These are phyloP conservation scores for Drosophila bifasciata DNA, from an alignment of 1,140 invertebrate genomes.

Conservation along the genomic window DNA sequence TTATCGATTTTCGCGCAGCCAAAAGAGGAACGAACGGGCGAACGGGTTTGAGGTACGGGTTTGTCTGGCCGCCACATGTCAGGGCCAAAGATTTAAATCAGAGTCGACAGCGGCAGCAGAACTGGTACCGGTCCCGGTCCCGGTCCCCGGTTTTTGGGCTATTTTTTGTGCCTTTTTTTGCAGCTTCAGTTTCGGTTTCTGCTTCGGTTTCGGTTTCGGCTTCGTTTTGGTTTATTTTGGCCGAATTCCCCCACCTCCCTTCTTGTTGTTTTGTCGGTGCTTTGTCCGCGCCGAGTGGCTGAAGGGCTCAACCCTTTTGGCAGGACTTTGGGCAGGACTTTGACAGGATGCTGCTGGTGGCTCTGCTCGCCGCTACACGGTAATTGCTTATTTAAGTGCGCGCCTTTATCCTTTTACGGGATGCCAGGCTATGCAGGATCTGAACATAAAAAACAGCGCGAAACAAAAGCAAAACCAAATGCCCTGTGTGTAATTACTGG, in stretches of 20 bases:
- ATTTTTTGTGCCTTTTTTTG: slow-evolving; percentile 7
- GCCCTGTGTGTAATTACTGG: slow-evolving; percentile 78
- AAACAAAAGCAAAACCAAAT: slow-evolving; percentile 71
- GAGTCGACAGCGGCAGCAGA: slow-evolving; percentile 57
- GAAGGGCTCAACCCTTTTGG: slow-evolving; percentile 56
- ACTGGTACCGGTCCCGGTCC: too few relatives aligned
- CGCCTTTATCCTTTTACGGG: slow-evolving; percentile 74
- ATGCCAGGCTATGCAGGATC: slow-evolving; percentile 54
- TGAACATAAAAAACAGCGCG: slow-evolving; percentile 31
- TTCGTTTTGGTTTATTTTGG: slow-evolving; percentile 19
- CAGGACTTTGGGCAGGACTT: slow-evolving; percentile 70
- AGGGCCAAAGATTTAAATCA: slow-evolving; percentile 76
- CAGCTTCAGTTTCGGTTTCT: slow-evolving; percentile 25
- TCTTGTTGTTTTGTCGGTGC: slow-evolving; percentile 22
- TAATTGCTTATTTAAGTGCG: slow-evolving; percentile 82
- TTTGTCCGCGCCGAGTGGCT: slow-evolving; percentile 55
- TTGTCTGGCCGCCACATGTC: slow-evolving; percentile 73
- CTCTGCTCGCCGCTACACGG: slow-evolving; percentile 64
- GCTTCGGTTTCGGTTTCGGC: slow-evolving; percentile 44
- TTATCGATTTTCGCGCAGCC: slow-evolving; percentile 59
- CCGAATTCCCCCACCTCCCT: slow-evolving; percentile 48
- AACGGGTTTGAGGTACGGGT: background rate
- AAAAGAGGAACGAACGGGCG: background rate
- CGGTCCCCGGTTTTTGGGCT: too few relatives aligned
- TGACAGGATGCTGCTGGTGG: slow-evolving; percentile 69